Conservation (phyloP, 2,888 invertebrate genomes). For the Homarus gammarus region DNA sequence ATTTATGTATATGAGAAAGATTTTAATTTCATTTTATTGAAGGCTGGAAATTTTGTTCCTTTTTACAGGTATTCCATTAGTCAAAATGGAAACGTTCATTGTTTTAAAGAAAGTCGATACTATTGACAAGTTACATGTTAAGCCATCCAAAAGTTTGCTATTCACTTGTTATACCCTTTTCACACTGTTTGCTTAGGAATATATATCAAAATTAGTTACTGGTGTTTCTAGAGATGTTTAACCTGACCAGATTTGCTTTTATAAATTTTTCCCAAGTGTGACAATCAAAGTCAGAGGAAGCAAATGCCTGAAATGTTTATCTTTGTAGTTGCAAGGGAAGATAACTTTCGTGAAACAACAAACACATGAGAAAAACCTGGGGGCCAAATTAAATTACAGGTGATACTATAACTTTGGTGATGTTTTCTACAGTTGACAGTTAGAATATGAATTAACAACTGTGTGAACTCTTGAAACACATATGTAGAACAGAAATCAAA, state of each 20-base stretch:
- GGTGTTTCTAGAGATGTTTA: conserved; percentile 55
- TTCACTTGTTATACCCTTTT: conserved; percentile 68
- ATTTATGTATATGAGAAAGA: conserved; percentile 32
- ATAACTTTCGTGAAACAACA: conserved; percentile 44
- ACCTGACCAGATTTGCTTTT: conserved; percentile 53
- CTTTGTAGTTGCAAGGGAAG: conserved; percentile 60
- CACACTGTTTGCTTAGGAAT: conserved; percentile 55
- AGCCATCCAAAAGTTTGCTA: conserved; percentile 65
- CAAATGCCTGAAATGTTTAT: conserved; percentile 43
- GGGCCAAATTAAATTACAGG: conserved; percentile 71
- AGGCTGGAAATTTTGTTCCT: conserved; percentile 49
- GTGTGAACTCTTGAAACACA: conserved; percentile 68
- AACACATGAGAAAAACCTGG: conserved; percentile 62
- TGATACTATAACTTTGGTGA: conserved; percentile 71
- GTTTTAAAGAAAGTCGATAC: conserved; percentile 44
- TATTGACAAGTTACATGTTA: conserved; percentile 45
- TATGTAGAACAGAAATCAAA: conserved; percentile 71
- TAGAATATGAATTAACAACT: conserved; percentile 39
- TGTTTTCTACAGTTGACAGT: conserved; percentile 63
- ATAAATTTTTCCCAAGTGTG: conserved; percentile 58
- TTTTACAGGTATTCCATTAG: conserved; percentile 57
- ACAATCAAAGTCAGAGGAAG: conserved; percentile 67
- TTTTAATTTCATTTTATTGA: conserved; percentile 56
- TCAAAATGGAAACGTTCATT: conserved; percentile 59
- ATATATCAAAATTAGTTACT: conserved; percentile 69